These are phyloP conservation scores for Semotilus atromaculatus DNA, from an alignment of 2,797 vertebrate genomes.

Conservation along the genomic window DNA sequence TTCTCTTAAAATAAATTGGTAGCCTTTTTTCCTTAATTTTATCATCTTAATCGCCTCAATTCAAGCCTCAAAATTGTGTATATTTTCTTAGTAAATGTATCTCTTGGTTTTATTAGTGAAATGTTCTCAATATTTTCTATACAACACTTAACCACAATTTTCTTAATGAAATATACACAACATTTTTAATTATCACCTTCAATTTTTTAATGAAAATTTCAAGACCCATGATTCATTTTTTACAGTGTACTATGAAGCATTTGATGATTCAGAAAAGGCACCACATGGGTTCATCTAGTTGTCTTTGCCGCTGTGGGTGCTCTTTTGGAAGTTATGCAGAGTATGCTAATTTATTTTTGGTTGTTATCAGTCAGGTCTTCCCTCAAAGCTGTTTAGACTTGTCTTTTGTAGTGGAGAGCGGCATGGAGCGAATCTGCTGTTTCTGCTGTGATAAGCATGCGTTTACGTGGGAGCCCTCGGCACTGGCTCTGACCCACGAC, in stretches of 20 bases:
- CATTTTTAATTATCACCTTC: too few species aligned
- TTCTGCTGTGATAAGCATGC: slow-evolving; percentile 63
- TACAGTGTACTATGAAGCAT: neutral
- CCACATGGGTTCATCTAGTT: neutral
- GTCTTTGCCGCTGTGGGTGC: neutral
- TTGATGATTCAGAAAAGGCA: slow-evolving; percentile 4
- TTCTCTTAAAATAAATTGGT: too few species aligned
- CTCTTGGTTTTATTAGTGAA: too few species aligned
- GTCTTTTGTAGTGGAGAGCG: slow-evolving; percentile 20
- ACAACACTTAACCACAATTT: too few species aligned
- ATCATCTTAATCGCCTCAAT: too few species aligned
- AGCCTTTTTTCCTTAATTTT: too few species aligned
- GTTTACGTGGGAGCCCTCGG: slow-evolving; percentile 57
- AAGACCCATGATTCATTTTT: too few species aligned
- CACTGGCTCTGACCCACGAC: slow-evolving; percentile 47
- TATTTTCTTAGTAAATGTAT: too few species aligned
- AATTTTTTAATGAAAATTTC: too few species aligned
- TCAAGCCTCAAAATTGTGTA: too few species aligned
- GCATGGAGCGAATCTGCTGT: neutral
- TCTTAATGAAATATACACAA: too few species aligned
- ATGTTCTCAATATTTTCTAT: too few species aligned
- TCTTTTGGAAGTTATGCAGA: neutral
- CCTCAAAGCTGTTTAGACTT: slow-evolving; percentile 4
- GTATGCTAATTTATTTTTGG: slow-evolving; percentile 32
- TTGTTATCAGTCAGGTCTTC: slow-evolving; percentile 21